Percentiles rank a stretch among this genome's conserved stretches.
phyloP scores from a whole-genome alignment of 2,113 vertebrate species.

The Neofelis nebulosa region DNA sequence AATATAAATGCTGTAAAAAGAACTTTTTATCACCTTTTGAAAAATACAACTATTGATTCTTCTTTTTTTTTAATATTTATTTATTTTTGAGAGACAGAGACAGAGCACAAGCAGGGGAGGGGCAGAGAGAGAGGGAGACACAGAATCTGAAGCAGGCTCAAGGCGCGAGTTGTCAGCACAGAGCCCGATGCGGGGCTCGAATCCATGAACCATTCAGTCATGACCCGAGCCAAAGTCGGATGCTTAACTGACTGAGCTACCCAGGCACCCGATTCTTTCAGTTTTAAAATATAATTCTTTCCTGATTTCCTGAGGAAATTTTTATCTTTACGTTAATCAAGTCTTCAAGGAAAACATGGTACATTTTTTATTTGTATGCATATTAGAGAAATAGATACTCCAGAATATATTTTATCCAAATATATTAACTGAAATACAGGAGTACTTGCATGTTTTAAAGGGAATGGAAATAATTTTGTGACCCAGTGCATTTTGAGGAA shows the following conservation, averaged over 20 bases:
- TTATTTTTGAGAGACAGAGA: no score
- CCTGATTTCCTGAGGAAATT: slow-evolving; percentile 1
- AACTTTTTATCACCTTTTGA: not conserved
- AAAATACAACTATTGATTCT: not conserved
- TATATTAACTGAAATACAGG: not conserved
- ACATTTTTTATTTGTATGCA: not conserved
- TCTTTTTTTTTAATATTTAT: no score
- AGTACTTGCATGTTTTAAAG: not conserved
- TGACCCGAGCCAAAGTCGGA: no score
- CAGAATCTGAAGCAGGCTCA: no score
- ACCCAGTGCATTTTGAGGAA: not conserved
- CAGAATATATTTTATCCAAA: not conserved
- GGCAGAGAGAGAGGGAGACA: no score
- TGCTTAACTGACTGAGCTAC: no score
- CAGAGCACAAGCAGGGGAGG: no score
- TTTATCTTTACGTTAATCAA: not conserved
- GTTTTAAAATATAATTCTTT: not conserved
- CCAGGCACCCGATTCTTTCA: not conserved
- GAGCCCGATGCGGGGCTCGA: no score
- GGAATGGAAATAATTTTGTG: not conserved
- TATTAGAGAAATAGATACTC: not conserved
- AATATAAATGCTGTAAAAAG: not conserved
- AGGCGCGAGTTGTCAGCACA: no score
- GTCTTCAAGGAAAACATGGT: slow-evolving; percentile 12
- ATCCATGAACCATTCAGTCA: no score